Evolutionary conservation across 2,797 vertebrate genomes (phyloP).

Genomic region (Sebastolobus altivelis): DNA sequence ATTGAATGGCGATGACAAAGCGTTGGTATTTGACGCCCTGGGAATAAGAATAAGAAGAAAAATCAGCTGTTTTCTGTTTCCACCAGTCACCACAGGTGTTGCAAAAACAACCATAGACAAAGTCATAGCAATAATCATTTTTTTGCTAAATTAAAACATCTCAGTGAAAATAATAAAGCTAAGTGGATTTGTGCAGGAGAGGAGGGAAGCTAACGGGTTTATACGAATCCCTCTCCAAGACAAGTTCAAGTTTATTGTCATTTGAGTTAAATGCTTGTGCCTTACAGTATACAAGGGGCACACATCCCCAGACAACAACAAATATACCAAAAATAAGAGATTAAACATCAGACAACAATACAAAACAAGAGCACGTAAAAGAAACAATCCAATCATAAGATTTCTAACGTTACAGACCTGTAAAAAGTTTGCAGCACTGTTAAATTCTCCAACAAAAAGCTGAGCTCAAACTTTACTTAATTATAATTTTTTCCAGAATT

Average conservation of each 20-base stretch:
- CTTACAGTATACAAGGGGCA: no score
- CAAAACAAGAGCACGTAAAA: constrained; percentile 7
- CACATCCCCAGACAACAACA: no score
- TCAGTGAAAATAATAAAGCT: background rate
- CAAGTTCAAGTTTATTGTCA: no score
- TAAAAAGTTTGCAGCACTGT: constrained; percentile 16
- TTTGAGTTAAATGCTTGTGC: no score
- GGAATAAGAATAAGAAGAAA: no score
- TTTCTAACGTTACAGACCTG: background rate
- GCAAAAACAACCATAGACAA: background rate
- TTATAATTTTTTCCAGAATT: background rate
- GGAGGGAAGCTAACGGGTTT: background rate
- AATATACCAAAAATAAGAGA: background rate
- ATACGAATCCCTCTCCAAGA: background rate
- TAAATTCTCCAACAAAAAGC: background rate
- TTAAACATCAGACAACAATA: background rate
- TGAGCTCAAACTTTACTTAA: constrained; percentile 17
- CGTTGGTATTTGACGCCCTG: no score
- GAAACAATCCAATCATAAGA: constrained; percentile 21
- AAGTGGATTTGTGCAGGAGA: background rate
- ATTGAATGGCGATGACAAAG: no score
- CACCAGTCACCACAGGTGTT: background rate
- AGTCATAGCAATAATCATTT: background rate
- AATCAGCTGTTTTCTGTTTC: background rate
- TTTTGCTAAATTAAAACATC: background rate